Base-by-base conservation (phyloP, 2,888 invertebrate genomes). In the Eupithecia subfuscata region DNA sequence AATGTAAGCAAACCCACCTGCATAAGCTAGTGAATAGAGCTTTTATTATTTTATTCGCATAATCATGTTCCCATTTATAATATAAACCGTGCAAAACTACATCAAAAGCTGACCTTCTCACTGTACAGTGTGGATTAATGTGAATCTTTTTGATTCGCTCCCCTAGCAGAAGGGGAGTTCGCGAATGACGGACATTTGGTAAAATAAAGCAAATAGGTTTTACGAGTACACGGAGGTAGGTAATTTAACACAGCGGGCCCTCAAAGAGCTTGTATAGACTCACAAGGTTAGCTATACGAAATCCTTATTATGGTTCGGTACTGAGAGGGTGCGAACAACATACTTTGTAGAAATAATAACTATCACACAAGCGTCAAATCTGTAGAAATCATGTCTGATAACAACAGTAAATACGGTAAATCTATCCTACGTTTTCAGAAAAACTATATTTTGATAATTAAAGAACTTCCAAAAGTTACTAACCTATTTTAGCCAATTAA, bases 91-190 rank as follows among this genome's bases (percentile, higher is more conserved):
- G 64, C 18, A 70, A 34, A 73, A 64, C 22, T 43, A 69, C 60
- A 73, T 69, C 75, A 68, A 75, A 75, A 73, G 72, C 69, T 37
- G 72, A 75, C 73, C 78, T 74, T 60, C 71, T 69, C 48, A 78
- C 71, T n/a, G 63, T 48, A 69, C 12, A 18, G 65, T 65, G 40
- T 75, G 82, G 75, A 79, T 79, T 79, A 81, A 84, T 84, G 81
- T 82, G 82, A 81, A 83, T 84, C 77, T 80, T 76, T 84, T 81
- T 81, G 79, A 82, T 80, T 79, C 77, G 77, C 74, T 76, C 81
- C 73, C 75, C 73, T 77, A 76, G 70, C 77, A 71, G 56, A 75
- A 45, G 67, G 69, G 77, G 76, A 81, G 78, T 79, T 81, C 71
- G 71, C 71, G 69, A 67, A 73, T 75, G 60, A 75, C 69, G 72